Conservation (phyloP, 1,140 invertebrate genomes). For the Drosophila navojoa region DNA sequence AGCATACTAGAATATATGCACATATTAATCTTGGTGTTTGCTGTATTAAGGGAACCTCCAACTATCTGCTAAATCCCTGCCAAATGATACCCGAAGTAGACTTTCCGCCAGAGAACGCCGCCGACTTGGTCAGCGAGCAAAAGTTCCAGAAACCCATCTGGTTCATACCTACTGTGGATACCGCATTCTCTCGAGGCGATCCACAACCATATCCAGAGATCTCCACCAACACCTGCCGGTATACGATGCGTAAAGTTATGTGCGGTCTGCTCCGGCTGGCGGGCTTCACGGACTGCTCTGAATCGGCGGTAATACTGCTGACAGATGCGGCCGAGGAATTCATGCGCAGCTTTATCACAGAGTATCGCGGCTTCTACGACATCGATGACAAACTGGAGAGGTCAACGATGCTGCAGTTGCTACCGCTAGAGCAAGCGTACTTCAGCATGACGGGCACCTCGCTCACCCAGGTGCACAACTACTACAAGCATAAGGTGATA, state of each 20-base stretch:
- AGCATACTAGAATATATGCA: too few relatives aligned
- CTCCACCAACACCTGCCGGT: slow-evolving; percentile 52
- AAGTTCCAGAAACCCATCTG: slow-evolving; percentile 83
- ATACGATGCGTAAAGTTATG: slow-evolving; percentile 70
- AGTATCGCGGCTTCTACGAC: slow-evolving; percentile 59
- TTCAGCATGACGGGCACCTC: slow-evolving; percentile 67
- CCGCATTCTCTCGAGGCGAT: slow-evolving; percentile 66
- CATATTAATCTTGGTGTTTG: neutral
- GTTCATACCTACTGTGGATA: slow-evolving; percentile 75
- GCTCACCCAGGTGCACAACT: slow-evolving; percentile 77
- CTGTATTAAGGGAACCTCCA: slow-evolving; percentile 64
- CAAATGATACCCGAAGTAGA: slow-evolving; percentile 83
- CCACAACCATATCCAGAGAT: slow-evolving; percentile 67
- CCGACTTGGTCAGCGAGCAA: slow-evolving; percentile 70
- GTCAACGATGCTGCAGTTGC: slow-evolving; percentile 48
- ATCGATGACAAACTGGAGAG: slow-evolving; percentile 30
- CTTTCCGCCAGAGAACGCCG: slow-evolving; percentile 79
- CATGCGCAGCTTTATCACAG: slow-evolving; percentile 62
- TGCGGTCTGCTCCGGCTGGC: slow-evolving; percentile 75
- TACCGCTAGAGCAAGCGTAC: slow-evolving; percentile 71
- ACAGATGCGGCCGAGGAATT: slow-evolving; percentile 78
- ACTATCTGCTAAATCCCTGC: slow-evolving; percentile 79
- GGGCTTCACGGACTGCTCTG: slow-evolving; percentile 78
- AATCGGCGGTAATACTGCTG: slow-evolving; percentile 70
- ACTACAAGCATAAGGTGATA: slow-evolving; percentile 82